Conservation (phyloP, 2,888 invertebrate species). For the Phragmatobia fuliginosa region DNA sequence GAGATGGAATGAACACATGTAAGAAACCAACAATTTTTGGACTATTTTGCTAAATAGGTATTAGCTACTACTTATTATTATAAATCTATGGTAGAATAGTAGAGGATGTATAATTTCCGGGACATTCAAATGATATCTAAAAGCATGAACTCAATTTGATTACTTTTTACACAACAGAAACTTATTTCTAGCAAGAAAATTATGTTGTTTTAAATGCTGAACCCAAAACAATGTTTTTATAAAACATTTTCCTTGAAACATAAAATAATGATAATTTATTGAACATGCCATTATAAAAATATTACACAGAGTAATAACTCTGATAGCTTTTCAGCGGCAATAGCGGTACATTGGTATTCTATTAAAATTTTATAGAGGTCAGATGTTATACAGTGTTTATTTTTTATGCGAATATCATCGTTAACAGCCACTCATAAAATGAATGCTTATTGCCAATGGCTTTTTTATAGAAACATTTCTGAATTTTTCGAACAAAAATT, state of each 20-base stretch:
- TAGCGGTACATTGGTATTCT: constrained; percentile 4
- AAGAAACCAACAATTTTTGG: not conserved
- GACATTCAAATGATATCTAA: too few species aligned
- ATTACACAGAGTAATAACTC: constrained; percentile 9
- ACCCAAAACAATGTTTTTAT: not conserved
- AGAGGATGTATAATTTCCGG: too few species aligned
- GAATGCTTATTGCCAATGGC: constrained; percentile 5
- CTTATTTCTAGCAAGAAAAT: not conserved
- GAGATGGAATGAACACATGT: not conserved
- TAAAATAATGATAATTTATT: constrained; percentile 2
- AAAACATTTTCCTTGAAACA: not conserved
- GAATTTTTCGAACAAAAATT: not conserved
- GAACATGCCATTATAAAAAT: not conserved
- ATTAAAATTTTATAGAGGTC: constrained; percentile 15
- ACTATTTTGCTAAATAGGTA: too few species aligned
- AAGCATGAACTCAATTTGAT: too few species aligned
- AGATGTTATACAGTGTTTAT: constrained; percentile 16
- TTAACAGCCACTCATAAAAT: constrained; percentile 18
- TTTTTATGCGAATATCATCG: constrained; percentile 13
- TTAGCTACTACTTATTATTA: too few species aligned
- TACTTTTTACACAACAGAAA: not conserved
- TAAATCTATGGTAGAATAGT: too few species aligned
- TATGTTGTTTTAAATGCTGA: not conserved
- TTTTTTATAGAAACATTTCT: not conserved
- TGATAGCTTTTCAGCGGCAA: constrained; percentile 7